Conservation (phyloP, 2,797 vertebrate species). For the Triplophysa yarkandensis region DNA sequence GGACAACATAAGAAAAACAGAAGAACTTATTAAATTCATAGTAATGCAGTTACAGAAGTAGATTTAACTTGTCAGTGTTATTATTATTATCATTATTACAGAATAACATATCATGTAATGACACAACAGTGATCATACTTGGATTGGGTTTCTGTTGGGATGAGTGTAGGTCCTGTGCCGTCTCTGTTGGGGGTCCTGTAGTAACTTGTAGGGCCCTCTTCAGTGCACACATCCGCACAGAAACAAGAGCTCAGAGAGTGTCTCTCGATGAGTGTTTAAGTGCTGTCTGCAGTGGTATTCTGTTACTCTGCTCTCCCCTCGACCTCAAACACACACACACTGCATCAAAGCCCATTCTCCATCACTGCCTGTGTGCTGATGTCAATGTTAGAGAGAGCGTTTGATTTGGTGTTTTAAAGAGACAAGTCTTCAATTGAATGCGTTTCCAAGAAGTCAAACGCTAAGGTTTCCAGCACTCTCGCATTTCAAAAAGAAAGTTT, state of each 20-base stretch:
- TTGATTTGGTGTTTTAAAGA: conserved; percentile 56
- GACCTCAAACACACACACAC: conserved; percentile 56
- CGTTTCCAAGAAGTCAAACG: conserved; percentile 39
- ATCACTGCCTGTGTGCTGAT: conserved; percentile 55
- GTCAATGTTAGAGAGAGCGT: conserved; percentile 56
- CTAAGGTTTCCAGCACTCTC: conserved; percentile 39
- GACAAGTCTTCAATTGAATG: conserved; percentile 47
- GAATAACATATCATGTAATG: neutral
- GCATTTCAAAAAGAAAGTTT: conserved; percentile 49
- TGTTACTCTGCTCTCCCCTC: conserved; percentile 65
- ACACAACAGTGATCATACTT: neutral
- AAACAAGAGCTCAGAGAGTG: conserved; percentile 65
- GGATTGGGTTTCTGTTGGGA: neutral
- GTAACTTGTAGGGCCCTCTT: conserved; percentile 61
- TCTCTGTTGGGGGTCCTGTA: conserved; percentile 61
- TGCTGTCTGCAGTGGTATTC: conserved; percentile 71
- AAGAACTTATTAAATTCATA: too few species aligned
- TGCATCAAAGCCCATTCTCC: conserved; percentile 61
- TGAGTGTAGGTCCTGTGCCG: conserved; percentile 33
- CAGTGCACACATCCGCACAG: conserved; percentile 55
- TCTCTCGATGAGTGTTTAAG: conserved; percentile 64
- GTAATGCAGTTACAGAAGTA: neutral
- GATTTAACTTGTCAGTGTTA: too few species aligned
- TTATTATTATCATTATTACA: neutral
- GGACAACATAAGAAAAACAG: too few species aligned